Conservation (phyloP, 2,888 invertebrate species). For the Morpho deidamia region DNA sequence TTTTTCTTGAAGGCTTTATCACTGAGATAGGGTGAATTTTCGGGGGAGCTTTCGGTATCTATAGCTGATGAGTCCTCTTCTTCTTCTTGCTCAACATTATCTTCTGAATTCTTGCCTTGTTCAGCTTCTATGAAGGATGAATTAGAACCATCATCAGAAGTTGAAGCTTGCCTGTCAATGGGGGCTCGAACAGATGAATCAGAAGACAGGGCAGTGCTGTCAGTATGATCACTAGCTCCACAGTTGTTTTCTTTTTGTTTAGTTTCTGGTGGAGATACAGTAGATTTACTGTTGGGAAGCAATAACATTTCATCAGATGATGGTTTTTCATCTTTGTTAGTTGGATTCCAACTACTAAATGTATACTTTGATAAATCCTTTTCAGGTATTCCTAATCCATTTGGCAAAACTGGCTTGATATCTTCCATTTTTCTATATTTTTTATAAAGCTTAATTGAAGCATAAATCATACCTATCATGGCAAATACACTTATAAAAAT, state of each 20-base stretch:
- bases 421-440: slow-evolving; percentile 82
- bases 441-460: slow-evolving; percentile 74
- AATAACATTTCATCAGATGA: slow-evolving; percentile 68
- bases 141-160: slow-evolving; percentile 63
- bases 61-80: slow-evolving; percentile 45
- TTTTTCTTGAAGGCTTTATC: slow-evolving; percentile 54
- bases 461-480: slow-evolving; percentile 48
- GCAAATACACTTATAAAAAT: slow-evolving; percentile 51
- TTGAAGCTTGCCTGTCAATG: slow-evolving; percentile 57
- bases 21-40: slow-evolving; percentile 52
- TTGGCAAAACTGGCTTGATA: slow-evolving; percentile 82
- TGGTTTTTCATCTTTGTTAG: slow-evolving; percentile 64
- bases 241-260: slow-evolving; percentile 60
- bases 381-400: slow-evolving; percentile 76
- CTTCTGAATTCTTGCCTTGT: slow-evolving; percentile 39
- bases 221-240: slow-evolving; percentile 64
- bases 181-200: slow-evolving; percentile 50
- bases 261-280: slow-evolving; percentile 46
- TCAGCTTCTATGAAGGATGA: slow-evolving; percentile 61
- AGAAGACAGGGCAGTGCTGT: slow-evolving; percentile 70
- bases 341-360: slow-evolving; percentile 58
- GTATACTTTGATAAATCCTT: slow-evolving; percentile 64
- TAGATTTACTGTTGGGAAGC: slow-evolving; percentile 55
- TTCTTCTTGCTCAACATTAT: slow-evolving; percentile 36
- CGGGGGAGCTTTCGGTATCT: slow-evolving; percentile 47